Conservation (phyloP, 92 coral and sea anemone genomes). For the Parazoanthus swiftii region DNA sequence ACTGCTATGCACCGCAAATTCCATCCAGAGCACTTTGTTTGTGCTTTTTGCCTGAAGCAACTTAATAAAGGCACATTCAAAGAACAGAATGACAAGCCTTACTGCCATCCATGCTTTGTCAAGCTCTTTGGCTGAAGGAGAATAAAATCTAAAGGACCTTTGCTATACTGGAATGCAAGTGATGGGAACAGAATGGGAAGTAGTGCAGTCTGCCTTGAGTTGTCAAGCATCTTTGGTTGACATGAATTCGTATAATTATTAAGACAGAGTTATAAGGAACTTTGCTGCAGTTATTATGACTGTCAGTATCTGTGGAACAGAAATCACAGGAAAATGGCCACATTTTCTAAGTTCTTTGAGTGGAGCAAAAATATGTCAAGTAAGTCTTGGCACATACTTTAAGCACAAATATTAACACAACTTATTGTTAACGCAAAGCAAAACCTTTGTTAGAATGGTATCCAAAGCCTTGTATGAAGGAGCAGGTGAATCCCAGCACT, state of each 20-base stretch:
- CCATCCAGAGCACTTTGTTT: slow-evolving; percentile 99
- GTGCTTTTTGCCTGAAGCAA: slow-evolving; percentile 97
- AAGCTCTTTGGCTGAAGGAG: slow-evolving; percentile 85
- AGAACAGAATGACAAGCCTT: slow-evolving; percentile 98
- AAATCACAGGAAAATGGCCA: neutral
- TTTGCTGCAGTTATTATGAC: neutral
- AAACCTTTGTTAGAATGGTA: too few relatives aligned
- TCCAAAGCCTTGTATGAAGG: too few relatives aligned
- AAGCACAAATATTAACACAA: too few relatives aligned
- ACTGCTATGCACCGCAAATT: slow-evolving; percentile 99
- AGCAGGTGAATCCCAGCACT: too few relatives aligned
- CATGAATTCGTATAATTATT: neutral
- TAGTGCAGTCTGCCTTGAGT: neutral
- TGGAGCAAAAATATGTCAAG: neutral
- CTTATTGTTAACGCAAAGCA: too few relatives aligned
- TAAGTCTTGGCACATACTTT: neutral
- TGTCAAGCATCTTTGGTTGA: neutral
- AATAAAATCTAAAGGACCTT: slow-evolving; percentile 7
- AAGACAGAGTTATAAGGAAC: neutral
- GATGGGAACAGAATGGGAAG: neutral
- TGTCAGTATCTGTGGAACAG: neutral
- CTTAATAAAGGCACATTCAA: slow-evolving; percentile 98
- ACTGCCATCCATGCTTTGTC: slow-evolving; percentile 95
- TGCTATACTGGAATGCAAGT: neutral
- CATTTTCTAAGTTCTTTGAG: neutral